Evolutionary conservation across 2,888 invertebrate genomes (phyloP).

Genomic region (Tromatobia lineatoria): DNA sequence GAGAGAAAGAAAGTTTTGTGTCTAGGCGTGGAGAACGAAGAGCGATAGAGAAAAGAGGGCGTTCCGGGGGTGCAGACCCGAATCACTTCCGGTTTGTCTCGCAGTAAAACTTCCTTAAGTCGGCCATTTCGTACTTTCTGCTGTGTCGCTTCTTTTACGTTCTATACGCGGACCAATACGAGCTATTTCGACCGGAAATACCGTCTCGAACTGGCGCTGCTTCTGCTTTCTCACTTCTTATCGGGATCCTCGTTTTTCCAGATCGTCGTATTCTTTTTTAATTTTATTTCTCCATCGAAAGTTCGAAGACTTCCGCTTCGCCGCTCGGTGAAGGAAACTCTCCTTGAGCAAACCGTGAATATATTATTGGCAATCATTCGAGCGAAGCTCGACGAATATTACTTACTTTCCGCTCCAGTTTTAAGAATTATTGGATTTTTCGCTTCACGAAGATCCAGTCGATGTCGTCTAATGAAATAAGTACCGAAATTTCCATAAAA

Average conservation of each 20-base stretch:
- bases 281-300: slow-evolving; percentile 52
- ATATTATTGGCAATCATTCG: slow-evolving; percentile 47
- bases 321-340: neutral
- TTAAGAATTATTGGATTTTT: slow-evolving; percentile 11
- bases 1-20: slow-evolving; percentile 66
- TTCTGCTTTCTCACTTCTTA: slow-evolving; percentile 41
- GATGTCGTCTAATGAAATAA: neutral
- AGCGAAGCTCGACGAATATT: slow-evolving; percentile 18
- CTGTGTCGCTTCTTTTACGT: slow-evolving; percentile 66
- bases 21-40: slow-evolving; percentile 60
- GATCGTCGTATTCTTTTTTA: slow-evolving; percentile 2
- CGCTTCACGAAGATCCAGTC: neutral
- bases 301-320: slow-evolving; percentile 26
- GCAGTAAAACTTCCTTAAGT: slow-evolving; percentile 82
- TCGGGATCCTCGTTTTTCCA: slow-evolving; percentile 33
- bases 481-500: neutral
- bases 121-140: slow-evolving; percentile 74
- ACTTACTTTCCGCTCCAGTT: neutral
- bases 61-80: slow-evolving; percentile 73
- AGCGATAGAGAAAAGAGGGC: slow-evolving; percentile 67
- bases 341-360: slow-evolving; percentile 13
- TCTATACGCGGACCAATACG: slow-evolving; percentile 70
- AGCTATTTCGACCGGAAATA: slow-evolving; percentile 74
- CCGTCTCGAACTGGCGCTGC: slow-evolving; percentile 66
- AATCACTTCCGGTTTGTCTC: slow-evolving; percentile 83